Percentiles rank a stretch among this genome's conserved stretches.
Evolutionary conservation across 2,797 vertebrate species (phyloP).

Genomic region (Triplophysa yarkandensis): DNA sequence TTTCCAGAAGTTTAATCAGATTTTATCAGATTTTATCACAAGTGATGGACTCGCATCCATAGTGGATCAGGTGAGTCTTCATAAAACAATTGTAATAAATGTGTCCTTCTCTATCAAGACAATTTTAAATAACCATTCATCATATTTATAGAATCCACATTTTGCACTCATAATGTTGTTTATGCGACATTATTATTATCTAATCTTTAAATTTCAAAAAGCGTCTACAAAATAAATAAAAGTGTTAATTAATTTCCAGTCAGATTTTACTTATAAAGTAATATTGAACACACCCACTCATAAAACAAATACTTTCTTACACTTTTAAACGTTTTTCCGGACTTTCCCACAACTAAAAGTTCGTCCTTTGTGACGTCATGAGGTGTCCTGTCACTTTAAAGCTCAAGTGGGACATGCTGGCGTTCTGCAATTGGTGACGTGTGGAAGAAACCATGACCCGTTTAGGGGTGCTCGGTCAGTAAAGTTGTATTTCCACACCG

Average conservation of each 20-base stretch:
- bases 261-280: not conserved
- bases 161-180: not conserved
- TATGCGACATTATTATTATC: too few relatives aligned
- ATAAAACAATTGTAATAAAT: slow-evolving; percentile 63
- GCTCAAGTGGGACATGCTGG: slow-evolving; percentile 70
- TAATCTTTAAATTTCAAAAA: too few relatives aligned
- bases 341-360: not conserved
- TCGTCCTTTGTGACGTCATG: not conserved
- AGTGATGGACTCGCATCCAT: slow-evolving; percentile 44
- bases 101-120: slow-evolving; percentile 62
- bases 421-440: slow-evolving; percentile 80
- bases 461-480: not conserved
- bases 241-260: too few relatives aligned
- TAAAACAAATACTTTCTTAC: not conserved
- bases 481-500: not conserved
- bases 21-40: too few relatives aligned
- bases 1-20: too few relatives aligned
- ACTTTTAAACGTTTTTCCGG: slow-evolving; percentile 1
- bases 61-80: slow-evolving; percentile 34
- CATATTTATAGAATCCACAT: not conserved
- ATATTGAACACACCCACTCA: slow-evolving; percentile 10
- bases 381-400: slow-evolving; percentile 61
- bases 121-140: not conserved
- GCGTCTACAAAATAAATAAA: too few relatives aligned
- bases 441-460: slow-evolving; percentile 61